phyloP scores from a whole-genome alignment of 1,140 invertebrate genomes.

The Drosophila jambulina region DNA sequence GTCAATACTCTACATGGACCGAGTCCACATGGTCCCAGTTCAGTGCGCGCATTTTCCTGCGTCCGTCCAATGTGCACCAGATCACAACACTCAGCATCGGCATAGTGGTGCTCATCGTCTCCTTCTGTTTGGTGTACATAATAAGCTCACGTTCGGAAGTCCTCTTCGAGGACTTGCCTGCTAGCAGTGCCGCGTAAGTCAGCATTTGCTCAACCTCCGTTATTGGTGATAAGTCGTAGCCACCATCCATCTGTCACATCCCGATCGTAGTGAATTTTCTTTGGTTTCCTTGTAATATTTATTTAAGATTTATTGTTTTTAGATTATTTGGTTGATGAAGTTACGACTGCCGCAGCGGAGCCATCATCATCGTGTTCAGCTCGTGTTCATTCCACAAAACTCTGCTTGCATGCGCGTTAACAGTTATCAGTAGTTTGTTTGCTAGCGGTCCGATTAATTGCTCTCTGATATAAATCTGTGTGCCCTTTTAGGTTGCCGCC shows the following conservation, averaged over 20 bases:
- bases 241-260: not conserved
- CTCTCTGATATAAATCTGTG: constrained; percentile 19
- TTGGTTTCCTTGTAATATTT: constrained; percentile 31
- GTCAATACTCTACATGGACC: constrained; percentile 95
- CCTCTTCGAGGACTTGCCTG: constrained; percentile 86
- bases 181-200: constrained; percentile 83
- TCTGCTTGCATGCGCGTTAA: constrained; percentile 54
- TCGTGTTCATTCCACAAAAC: constrained; percentile 42
- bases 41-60: constrained; percentile 92
- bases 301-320: constrained; percentile 59
- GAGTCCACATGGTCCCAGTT: constrained; percentile 94
- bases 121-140: constrained; percentile 90
- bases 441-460: not conserved
- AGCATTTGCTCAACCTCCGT: not conserved
- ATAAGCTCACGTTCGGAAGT: constrained; percentile 88
- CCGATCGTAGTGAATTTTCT: constrained; percentile 4
- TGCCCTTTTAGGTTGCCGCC: constrained; percentile 63
- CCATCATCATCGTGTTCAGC: constrained; percentile 40
- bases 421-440: constrained; percentile 26
- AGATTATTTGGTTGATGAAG: constrained; percentile 77
- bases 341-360: constrained; percentile 26
- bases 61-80: constrained; percentile 90
- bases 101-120: constrained; percentile 87
- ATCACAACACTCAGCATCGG: constrained; percentile 89
- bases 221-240: not conserved